Conservation (phyloP, 2,888 invertebrate species). For the Lochmaea crataegi region DNA sequence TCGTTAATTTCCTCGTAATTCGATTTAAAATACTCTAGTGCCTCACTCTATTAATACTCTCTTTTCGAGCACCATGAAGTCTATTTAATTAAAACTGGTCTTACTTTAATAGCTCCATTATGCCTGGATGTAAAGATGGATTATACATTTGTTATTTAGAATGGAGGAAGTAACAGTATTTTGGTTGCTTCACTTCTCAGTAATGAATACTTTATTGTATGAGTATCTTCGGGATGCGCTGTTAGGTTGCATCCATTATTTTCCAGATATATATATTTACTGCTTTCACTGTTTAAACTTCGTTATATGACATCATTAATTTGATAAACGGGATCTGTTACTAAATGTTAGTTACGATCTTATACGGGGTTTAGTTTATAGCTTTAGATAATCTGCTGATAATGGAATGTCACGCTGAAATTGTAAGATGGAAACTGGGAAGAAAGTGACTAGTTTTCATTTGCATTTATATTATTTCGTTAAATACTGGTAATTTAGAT, state of each 20-base stretch:
- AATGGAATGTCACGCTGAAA: not conserved
- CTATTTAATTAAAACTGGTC: slow-evolving; percentile 41
- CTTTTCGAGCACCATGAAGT: slow-evolving; percentile 36
- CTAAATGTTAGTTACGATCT: slow-evolving; percentile 10
- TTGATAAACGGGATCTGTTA: slow-evolving; percentile 20
- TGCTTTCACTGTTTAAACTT: slow-evolving; percentile 24
- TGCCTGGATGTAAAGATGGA: slow-evolving; percentile 39
- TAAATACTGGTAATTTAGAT: no score
- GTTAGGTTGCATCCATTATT: slow-evolving; percentile 19
- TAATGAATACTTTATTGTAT: slow-evolving; percentile 35
- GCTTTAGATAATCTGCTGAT: not conserved
- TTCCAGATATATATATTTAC: slow-evolving; percentile 18
- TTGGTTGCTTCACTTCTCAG: slow-evolving; percentile 31
- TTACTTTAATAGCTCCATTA: slow-evolving; percentile 42
- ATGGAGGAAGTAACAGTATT: slow-evolving; percentile 34
- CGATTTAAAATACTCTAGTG: slow-evolving; percentile 10
- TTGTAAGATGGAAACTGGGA: no score
- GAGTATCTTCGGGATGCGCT: slow-evolving; percentile 18
- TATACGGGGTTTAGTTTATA: slow-evolving; percentile 10
- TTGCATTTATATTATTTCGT: no score
- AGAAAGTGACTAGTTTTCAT: no score
- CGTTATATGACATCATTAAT: slow-evolving; percentile 29
- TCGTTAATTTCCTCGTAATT: no score
- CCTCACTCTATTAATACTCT: slow-evolving; percentile 30
- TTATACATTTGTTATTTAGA: slow-evolving; percentile 37